A percentile compares a stretch with the other conserved stretches of the same genome.
Evolutionary conservation across 1,140 invertebrate genomes (phyloP).

Genomic region (Drosophila elegans): DNA sequence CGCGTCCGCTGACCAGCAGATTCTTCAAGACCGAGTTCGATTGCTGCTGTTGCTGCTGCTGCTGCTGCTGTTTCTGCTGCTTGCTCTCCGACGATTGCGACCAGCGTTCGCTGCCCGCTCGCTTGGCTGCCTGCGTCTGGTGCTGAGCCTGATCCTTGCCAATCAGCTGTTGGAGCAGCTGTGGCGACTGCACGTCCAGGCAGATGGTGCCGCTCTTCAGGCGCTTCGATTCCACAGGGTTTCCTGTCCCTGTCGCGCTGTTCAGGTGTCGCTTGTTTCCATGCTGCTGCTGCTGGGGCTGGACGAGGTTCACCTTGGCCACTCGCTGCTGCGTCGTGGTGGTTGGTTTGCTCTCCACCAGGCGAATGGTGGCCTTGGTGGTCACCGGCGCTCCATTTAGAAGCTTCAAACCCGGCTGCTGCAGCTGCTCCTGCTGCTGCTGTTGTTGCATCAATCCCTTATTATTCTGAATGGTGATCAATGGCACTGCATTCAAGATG

Average conservation of each 20-base stretch:
- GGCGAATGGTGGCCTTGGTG: constrained; percentile 65
- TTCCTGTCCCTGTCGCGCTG: constrained; percentile 45
- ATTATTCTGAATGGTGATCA: constrained; percentile 80
- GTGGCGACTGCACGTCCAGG: constrained; percentile 64
- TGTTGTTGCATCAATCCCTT: constrained; percentile 56
- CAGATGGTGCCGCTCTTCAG: constrained; percentile 63
- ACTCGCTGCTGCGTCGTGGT: constrained; percentile 29
- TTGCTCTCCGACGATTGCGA: constrained; percentile 52
- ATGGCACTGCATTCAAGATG: constrained; percentile 80
- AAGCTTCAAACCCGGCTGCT: constrained; percentile 64
- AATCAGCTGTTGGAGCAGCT: constrained; percentile 74
- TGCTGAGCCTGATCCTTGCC: constrained; percentile 51
- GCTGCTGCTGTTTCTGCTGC: constrained; percentile 56
- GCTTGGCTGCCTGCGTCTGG: constrained; percentile 48
- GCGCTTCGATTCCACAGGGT: constrained; percentile 68
- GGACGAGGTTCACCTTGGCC: constrained; percentile 44
- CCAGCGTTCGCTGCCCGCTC: constrained; percentile 57
- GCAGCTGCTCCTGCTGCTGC: constrained; percentile 58
- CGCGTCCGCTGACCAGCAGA: constrained; percentile 95
- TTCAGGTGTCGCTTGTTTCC: constrained; percentile 75
- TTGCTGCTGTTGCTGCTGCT: constrained; percentile 72
- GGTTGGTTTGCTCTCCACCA: constrained; percentile 61
- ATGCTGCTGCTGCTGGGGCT: constrained; percentile 59
- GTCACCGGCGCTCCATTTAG: constrained; percentile 56
- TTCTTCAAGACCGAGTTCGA: constrained; percentile 92